Evolutionary conservation across 2,113 vertebrate genomes (phyloP).

Genomic region (Peromyscus polionotus): DNA sequence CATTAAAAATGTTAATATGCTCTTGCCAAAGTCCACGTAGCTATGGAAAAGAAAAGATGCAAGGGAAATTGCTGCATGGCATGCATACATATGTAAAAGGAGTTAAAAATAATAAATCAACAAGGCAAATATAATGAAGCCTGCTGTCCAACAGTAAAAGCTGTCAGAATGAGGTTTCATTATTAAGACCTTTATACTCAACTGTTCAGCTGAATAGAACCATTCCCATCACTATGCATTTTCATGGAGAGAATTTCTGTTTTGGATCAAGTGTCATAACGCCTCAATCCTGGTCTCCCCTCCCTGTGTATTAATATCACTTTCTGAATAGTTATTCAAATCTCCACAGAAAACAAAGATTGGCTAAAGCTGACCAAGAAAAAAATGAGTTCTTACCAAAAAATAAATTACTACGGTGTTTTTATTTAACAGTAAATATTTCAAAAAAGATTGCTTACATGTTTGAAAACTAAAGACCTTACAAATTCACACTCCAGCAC

Average conservation of each 20-base stretch:
- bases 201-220: slow-evolving; percentile 70
- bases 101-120: slow-evolving; percentile 83
- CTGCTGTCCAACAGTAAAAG: slow-evolving; percentile 73
- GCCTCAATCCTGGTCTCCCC: slow-evolving; percentile 50
- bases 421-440: slow-evolving; percentile 67
- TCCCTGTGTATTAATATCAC: slow-evolving; percentile 41
- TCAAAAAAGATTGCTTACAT: slow-evolving; percentile 60
- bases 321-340: slow-evolving; percentile 80
- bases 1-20: slow-evolving; percentile 82
- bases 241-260: slow-evolving; percentile 76
- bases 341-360: slow-evolving; percentile 75
- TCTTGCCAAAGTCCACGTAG: slow-evolving; percentile 71
- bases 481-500: slow-evolving; percentile 2
- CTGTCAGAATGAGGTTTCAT: slow-evolving; percentile 77
- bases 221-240: slow-evolving; percentile 60
- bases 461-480: slow-evolving; percentile 71
- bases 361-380: slow-evolving; percentile 67
- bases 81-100: slow-evolving; percentile 75
- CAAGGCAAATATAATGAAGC: slow-evolving; percentile 76
- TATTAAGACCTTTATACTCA: slow-evolving; percentile 84
- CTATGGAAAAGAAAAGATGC: slow-evolving; percentile 43
- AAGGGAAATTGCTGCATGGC: slow-evolving; percentile 67
- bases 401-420: neutral
- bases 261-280: slow-evolving; percentile 75
- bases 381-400: slow-evolving; percentile 67